phyloP scores from a whole-genome alignment of 2,888 invertebrate species.

The Drosophila melanocephala region DNA sequence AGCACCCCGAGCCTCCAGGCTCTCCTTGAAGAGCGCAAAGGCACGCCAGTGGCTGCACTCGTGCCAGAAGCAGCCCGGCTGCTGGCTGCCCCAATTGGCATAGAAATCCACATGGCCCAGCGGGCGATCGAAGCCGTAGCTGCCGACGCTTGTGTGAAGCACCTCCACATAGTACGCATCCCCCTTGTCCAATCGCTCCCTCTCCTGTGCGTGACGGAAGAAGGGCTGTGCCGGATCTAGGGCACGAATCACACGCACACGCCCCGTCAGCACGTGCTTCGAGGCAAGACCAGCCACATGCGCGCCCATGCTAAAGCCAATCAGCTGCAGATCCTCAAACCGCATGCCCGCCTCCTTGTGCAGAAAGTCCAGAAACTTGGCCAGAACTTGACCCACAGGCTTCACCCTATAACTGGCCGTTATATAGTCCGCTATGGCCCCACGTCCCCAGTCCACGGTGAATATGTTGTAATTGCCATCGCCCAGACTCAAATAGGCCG shows the following conservation, averaged over 20 bases:
- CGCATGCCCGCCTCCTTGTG: slow-evolving; percentile 87
- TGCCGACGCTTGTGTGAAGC: slow-evolving; percentile 89
- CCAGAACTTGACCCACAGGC: slow-evolving; percentile 87
- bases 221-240: slow-evolving; percentile 88
- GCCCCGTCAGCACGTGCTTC: slow-evolving; percentile 76
- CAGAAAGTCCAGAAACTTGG: slow-evolving; percentile 88
- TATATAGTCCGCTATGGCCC: slow-evolving; percentile 82
- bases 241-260: slow-evolving; percentile 85
- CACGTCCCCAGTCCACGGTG: slow-evolving; percentile 84
- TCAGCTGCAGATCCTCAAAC: slow-evolving; percentile 79
- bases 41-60: slow-evolving; percentile 84
- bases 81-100: slow-evolving; percentile 87
- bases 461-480: slow-evolving; percentile 77
- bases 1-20: slow-evolving; percentile 14
- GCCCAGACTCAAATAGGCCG: slow-evolving; percentile 71
- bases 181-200: slow-evolving; percentile 86
- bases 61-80: slow-evolving; percentile 87
- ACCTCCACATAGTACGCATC: slow-evolving; percentile 91
- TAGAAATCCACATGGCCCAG: slow-evolving; percentile 88
- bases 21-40: slow-evolving; percentile 79
- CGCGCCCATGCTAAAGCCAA: slow-evolving; percentile 88
- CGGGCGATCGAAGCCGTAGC: slow-evolving; percentile 84
- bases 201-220: slow-evolving; percentile 76
- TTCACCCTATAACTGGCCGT: slow-evolving; percentile 83
- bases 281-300: slow-evolving; percentile 88